Base-by-base conservation (phyloP, 2,797 vertebrate species). In the Tinamus major region DNA sequence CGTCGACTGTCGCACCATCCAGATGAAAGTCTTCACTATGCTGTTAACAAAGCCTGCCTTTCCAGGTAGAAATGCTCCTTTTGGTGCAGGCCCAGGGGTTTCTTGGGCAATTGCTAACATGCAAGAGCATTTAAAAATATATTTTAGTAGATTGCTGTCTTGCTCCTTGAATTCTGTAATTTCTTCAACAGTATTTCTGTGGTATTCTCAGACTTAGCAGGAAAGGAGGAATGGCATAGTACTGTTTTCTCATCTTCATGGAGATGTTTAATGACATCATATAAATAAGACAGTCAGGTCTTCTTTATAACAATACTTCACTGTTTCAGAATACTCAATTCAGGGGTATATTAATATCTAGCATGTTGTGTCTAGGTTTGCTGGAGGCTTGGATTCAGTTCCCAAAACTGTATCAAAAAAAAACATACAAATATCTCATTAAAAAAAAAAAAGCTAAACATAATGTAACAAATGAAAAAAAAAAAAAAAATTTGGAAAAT, bases 11-110 rank as follows among this genome's bases (percentile, higher is more conserved):
- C 99, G 31, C 98, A 96, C 59, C 98, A 99, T 90, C 99, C 99
- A 8, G 97, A 98, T 69, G 99, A 99, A 97, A 99, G 97, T 87
- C 97, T 99, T 63, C 97, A 98, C 91, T 94, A 98, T 51, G 98
- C 98, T 79, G 97, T 99, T 94, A 98, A 99, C 84, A 99, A 99
- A 97, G 98, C 99, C 64, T 99, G 99, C 89, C 98, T 99, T 78
- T 99, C 99, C 95, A 99, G 99, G 99, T 99, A 97, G 42, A n/a
- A 27, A 10, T 71, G 9, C 48, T 83, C 23, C 9, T 76, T 80
- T 78, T 63, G 26, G 58, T 80, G 29, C 7, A 77, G 48, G 42
- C 76, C 78, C 55, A 27, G 53, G 79, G 79, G 16, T 39, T 84
- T 63, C 42, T 55, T 44, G 86, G 29, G 90, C 58, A 65, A 33